Conservation (phyloP, 2,888 invertebrate genomes). For the Macrosoma leucophasiata region DNA sequence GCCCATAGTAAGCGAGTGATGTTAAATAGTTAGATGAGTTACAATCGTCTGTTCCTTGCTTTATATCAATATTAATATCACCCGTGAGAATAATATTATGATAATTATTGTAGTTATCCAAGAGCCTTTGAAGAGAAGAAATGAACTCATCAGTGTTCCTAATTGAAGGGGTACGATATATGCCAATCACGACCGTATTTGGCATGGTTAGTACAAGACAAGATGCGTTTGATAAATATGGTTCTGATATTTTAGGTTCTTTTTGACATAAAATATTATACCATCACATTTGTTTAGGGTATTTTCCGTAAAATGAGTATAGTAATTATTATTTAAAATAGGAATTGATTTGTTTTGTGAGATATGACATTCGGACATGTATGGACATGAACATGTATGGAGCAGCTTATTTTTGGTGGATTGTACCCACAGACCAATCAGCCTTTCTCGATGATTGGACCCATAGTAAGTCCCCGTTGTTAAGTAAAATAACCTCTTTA, state of each 20-base stretch:
- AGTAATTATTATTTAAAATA: slow-evolving; percentile 6
- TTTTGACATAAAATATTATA: slow-evolving; percentile 13
- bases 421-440: too few relatives aligned
- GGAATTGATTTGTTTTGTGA: slow-evolving; percentile 2
- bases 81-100: slow-evolving; percentile 25
- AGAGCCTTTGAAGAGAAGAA: slow-evolving; percentile 17
- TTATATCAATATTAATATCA: slow-evolving; percentile 29
- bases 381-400: too few relatives aligned
- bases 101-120: slow-evolving; percentile 7
- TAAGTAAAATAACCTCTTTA: too few relatives aligned
- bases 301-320: neutral
- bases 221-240: slow-evolving; percentile 5
- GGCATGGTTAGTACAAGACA: slow-evolving; percentile 6
- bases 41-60: slow-evolving; percentile 10
- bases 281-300: slow-evolving; percentile 13
- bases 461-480: too few relatives aligned
- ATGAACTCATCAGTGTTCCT: slow-evolving; percentile 21
- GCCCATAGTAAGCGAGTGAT: slow-evolving; percentile 19
- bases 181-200: slow-evolving; percentile 16
- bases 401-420: too few relatives aligned
- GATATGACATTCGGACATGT: slow-evolving; percentile 9
- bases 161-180: slow-evolving; percentile 26
- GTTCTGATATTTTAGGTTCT: slow-evolving; percentile 4
- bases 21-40: slow-evolving; percentile 26
- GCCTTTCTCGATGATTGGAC: too few relatives aligned